These are phyloP conservation scores for Caenorhabditis brenneri DNA, from an alignment of 1,140 invertebrate genomes.

Conservation along the genomic window DNA sequence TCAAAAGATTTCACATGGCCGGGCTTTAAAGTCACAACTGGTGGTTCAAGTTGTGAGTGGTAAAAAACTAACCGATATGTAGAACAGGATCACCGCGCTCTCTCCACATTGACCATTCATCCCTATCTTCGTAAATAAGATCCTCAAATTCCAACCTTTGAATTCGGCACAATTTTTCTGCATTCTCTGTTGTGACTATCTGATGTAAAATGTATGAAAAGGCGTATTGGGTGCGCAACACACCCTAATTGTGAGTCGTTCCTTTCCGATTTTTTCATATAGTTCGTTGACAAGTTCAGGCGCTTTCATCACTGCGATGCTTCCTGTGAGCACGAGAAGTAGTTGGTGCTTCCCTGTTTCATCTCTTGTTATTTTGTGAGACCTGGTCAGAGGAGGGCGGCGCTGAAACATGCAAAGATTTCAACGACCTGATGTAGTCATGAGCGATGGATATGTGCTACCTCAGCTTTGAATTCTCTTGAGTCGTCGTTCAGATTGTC, in stretches of 20 bases:
- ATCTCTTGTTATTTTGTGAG: slow-evolving; percentile 35
- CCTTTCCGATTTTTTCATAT: slow-evolving; percentile 62
- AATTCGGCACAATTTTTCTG: slow-evolving; percentile 83
- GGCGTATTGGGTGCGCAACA: not conserved
- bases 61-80: slow-evolving; percentile 78
- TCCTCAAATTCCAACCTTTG: slow-evolving; percentile 72
- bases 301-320: slow-evolving; percentile 87
- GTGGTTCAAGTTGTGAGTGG: not conserved
- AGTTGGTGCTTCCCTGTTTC: slow-evolving; percentile 72
- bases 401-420: not conserved
- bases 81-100: slow-evolving; percentile 89
- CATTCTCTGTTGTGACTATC: slow-evolving; percentile 82
- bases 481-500: not conserved
- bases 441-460: not conserved
- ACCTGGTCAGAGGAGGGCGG: slow-evolving; percentile 22
- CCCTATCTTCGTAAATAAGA: slow-evolving; percentile 80
- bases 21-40: no score
- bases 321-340: slow-evolving; percentile 85
- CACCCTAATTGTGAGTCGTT: slow-evolving; percentile 66
- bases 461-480: not conserved
- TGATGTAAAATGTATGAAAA: slow-evolving; percentile 73
- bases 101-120: slow-evolving; percentile 92
- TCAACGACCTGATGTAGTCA: no score
- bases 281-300: slow-evolving; percentile 77
- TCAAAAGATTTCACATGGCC: no score